Evolutionary conservation across 2,888 invertebrate species (phyloP), one percentile per base, ranked within the genome.

Genomic region (Brenthis ino): DNA sequence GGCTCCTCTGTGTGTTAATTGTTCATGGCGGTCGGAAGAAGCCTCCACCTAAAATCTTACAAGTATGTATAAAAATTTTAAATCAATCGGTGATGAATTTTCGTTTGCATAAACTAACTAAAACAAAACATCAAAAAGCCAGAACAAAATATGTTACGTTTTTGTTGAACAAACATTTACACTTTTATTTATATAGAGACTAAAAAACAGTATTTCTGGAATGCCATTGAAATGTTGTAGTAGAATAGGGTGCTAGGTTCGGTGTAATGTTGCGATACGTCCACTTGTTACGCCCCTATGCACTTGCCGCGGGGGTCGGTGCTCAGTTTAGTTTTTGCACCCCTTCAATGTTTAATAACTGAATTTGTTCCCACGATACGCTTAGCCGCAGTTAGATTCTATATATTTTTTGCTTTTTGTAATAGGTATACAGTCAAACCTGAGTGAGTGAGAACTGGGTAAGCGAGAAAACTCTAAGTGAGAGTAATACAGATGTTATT

Each of bases 201-300:
- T 8, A 28, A 48, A 14, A 64, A 47, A 47, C n/a, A 57, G 57
- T 33, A 63, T 64, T 63, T 60, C 56, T 16, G 8, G 58, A 48
- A 56, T 64, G 60, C 37, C 51, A 67, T 69, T 72, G 71, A 72
- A 28, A 69, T 75, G 70, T 69, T 75, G 72, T 76, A 73, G 72
- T 74, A 73, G 60, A 65, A 67, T 72, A 64, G 58, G 66, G 69
- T 67, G 66, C 47, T 65, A 70, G 67, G 72, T 71, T 67, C 68
- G 67, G 73, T 68, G 74, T 73, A 66, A 74, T 67, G 75, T 72
- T 66, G 72, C 73, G 76, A 82, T 83, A 81, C 82, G 81, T 82
- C 82, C 88, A 91, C 89, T 89, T 88, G 91, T 91, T 89, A 85
- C 89, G 92, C 93, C 93, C 92, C 87, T 90, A 92, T 93, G 90